Evolutionary conservation across 2,888 invertebrate genomes (phyloP), one percentile per base, ranked within the genome.

Genomic region (Microplitis deprimator): DNA sequence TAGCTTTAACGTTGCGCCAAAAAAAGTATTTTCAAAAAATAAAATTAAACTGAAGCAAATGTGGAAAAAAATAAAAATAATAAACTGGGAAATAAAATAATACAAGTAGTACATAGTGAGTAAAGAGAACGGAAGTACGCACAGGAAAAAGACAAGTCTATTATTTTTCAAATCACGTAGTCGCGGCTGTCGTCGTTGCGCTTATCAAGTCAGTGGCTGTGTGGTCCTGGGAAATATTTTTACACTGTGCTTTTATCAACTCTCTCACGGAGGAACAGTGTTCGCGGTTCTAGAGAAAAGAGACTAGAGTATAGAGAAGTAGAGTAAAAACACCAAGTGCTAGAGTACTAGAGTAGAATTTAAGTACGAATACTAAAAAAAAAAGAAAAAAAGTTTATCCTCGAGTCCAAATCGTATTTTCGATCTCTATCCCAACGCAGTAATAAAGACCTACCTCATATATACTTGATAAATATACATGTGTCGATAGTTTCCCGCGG

Each of bases 161-260:
- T 82, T 82, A 82, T 80, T 81, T 81, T 79, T 74, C 82, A 72
- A 80, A 82, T 82, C 82, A 82, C 82, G 82, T 82, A 77, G 74
- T 29, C 77, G 72, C 78, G 77, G 76, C 79, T 76, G 79, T 76
- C 77, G 79, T 82, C 81, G 81, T 79, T 81, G 79, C 79, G 80
- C 82, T 79, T 81, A 82, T 82, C 82, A 82, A 79, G 73, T 71
- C 77, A 68, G 17, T 64, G 73, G 71, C 77, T 68, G 38, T 68
- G 38, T 64, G 72, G 73, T 65, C 72, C 40, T 29, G 65, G 59
- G 73, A 50, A 75, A 75, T 74, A 71, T 77, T 77, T 80, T 77
- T 60, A 64, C 64, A 73, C 64, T 16, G 78, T 71, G 65, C 75
- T 67, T 75, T 74, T 77, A 77, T 77, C 74, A 74, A 74, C 40